Evolutionary conservation across 2,113 vertebrate species (phyloP).

Genomic region (Malurus alboscapulatus): DNA sequence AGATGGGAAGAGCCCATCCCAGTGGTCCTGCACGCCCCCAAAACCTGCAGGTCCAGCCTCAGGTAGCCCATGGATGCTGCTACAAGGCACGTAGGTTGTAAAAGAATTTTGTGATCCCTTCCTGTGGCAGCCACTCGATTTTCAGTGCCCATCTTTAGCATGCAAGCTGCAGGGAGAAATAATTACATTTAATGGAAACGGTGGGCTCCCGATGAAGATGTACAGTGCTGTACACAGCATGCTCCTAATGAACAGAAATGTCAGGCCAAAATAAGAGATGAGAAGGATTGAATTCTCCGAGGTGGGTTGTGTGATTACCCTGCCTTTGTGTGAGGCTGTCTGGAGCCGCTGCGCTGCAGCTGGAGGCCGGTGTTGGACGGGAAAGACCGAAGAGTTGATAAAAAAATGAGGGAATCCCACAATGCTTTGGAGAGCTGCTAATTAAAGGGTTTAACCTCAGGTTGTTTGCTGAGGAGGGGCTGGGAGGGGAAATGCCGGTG

Average conservation of each 20-base stretch:
- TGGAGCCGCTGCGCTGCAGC: neutral
- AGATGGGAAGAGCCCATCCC: neutral
- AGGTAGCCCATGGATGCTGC: neutral
- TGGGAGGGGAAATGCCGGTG: neutral
- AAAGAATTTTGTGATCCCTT: neutral
- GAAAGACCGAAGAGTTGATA: neutral
- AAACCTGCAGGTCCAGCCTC: neutral
- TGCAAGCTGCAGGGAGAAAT: constrained; percentile 25
- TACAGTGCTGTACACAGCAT: neutral
- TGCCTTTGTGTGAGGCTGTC: neutral
- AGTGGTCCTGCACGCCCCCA: neutral
- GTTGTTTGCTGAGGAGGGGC: neutral
- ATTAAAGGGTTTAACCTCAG: neutral
- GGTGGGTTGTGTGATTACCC: neutral
- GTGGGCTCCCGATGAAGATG: constrained; percentile 25
- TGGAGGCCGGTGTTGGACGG: neutral
- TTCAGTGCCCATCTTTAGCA: neutral
- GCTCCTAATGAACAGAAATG: constrained; percentile 52
- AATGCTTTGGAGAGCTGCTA: neutral
- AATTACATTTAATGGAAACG: constrained; percentile 15
- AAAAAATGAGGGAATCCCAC: neutral
- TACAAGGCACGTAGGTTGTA: rapidly evolving
- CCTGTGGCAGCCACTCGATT: neutral
- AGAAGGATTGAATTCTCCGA: constrained; percentile 8
- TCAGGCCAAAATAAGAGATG: constrained; percentile 27